Evolutionary conservation across 2,113 vertebrate genomes (phyloP), one percentile per base, ranked within the genome.

Genomic region (Pristiophorus japonicus): DNA sequence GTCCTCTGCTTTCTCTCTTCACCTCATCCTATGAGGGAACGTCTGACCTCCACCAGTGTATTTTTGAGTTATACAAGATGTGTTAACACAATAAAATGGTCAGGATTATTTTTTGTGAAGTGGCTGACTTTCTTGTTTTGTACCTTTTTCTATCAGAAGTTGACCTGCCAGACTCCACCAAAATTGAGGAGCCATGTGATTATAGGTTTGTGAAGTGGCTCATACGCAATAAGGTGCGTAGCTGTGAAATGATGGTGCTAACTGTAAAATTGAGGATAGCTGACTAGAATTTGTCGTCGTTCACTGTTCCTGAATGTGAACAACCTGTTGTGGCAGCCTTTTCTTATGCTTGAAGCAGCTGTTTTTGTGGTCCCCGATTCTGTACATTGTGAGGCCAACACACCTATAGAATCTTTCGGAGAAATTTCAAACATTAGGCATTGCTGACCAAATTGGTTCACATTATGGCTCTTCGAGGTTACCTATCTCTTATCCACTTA

Each of bases 121-220:
- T 70, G 0, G 12, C 24, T n/a, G 12, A 67, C 42, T 94, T 94
- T 34, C 8, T 65, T 66, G 16, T 75, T 45, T 67, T 45, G 10
- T 84, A 5, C n/a, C 18, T 92, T 95, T 96, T 62, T 96, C 96
- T 92, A 96, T 93, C 97, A 99, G 99, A 98, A 95, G 97, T 97
- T 0, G 97, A 98, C 0, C 96, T 98, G 34, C 98, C 97, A 96
- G 96, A 97, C 96, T 84, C 97, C 96, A 96, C 92, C 0, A 96
- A 97, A 34, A 96, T 97, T 0, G 96, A 96, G 0, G 96, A 98
- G 96, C 97, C 97, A 24, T 97, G 97, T 0, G 99, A 99, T 97
- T 97, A 97, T 70, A 97, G 97, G 96, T 99, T 99, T 96, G 96
- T 97, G 6, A 99, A 98, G 97, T 99, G 99, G 99, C 98, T 99